phyloP scores from a whole-genome alignment of 1,140 invertebrate species.

The Ceratina australensis region DNA sequence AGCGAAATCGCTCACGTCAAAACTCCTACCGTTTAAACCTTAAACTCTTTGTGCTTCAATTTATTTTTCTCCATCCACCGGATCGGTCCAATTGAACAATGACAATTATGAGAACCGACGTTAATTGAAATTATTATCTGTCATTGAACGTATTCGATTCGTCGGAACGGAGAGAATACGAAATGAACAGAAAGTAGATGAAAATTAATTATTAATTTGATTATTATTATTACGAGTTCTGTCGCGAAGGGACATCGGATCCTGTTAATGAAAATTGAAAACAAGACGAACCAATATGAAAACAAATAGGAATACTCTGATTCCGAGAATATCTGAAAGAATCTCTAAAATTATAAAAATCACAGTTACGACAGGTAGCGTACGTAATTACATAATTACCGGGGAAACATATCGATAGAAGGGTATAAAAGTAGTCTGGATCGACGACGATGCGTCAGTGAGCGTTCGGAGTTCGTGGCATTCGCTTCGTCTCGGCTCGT shows the following conservation, averaged over 20 bases:
- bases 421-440: constrained; percentile 42
- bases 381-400: constrained; percentile 36
- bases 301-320: no score
- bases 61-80: not conserved
- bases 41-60: not conserved
- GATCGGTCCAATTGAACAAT: not conserved
- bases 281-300: no score
- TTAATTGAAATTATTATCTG: constrained; percentile 1
- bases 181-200: not conserved
- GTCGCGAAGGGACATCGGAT: no score
- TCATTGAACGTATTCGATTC: not conserved
- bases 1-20: not conserved
- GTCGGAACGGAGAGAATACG: no score
- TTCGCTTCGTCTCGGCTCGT: constrained; percentile 4
- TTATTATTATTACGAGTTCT: no score
- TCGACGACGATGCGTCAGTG: constrained; percentile 49
- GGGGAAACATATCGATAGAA: constrained; percentile 14
- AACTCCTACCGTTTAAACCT: not conserved
- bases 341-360: no score
- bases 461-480: constrained; percentile 20
- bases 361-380: not conserved
- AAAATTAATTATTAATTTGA: no score
- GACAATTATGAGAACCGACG: not conserved
- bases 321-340: no score
- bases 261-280: no score